Base-by-base conservation (phyloP, 1,140 invertebrate species). In the Thaumetopoea pityocampa region DNA sequence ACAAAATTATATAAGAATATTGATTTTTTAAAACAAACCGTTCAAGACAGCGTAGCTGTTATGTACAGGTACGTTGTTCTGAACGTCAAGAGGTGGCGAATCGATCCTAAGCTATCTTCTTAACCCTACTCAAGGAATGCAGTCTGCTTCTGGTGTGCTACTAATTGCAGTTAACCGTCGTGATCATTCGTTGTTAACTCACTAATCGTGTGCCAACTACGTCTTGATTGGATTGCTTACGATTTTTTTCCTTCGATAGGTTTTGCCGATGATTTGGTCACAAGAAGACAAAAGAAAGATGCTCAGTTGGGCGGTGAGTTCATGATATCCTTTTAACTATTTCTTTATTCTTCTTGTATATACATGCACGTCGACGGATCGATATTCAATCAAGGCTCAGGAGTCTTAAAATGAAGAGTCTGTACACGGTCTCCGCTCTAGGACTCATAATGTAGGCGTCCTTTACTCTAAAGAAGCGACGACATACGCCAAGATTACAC, bases 241-340 rank as follows among this genome's bases (percentile, higher is more conserved):
- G 29, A 37, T 7, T n/a, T 5, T 27, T 36, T 34, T 67, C 56
- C 38, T 26, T 67, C 27, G 6, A 61, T 71, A 84, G 80, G 80
- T 66, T 84, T 81, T 73, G 81, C 80, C 52, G 85, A 89, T 59
- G 88, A 86, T 43, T 78, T 87, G 46, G 87, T 89, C 45, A 85
- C 88, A 14, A 85, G 88, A 67, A 80, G 88, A 74, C 88, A 88
- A 63, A 89, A 89, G 70, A 89, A 89, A 64, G 80, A 87, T 64
- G 76, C 81, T 43, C 78, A 86, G 63, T 52, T 86, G 29, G 83
- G 83, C 52, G 80, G 80, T 84, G 20, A 57, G 72, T 76, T 7
- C 4, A 23, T 6, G 3, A 23, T 23, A n/a, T n/a, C n/a, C n/a
- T n/a, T n/a, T n/a, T n/a, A n/a, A n/a, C n/a, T n/a, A n/a, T n/a